A percentile compares a stretch with the other conserved stretches of the same genome.
Conservation (phyloP, 2,797 vertebrate genomes). For the Urophycis tenuis region DNA sequence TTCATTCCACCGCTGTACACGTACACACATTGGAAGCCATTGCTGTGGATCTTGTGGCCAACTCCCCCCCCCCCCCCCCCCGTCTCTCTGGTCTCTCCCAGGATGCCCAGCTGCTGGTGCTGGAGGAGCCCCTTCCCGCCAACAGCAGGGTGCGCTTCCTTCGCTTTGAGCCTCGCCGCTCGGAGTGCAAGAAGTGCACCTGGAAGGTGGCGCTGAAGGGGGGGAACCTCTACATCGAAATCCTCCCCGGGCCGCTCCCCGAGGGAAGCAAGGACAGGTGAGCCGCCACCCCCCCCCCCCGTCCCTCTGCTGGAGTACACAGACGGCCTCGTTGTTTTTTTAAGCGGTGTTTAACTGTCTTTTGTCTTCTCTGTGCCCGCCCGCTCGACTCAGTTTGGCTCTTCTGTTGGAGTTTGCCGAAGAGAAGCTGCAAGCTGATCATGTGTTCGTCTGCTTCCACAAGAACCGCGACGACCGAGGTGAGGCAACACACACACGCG, state of each 20-base stretch:
- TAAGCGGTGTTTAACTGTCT: neutral
- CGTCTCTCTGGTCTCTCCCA: slow-evolving; percentile 31
- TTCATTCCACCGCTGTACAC: too few species aligned
- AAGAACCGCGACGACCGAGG: slow-evolving; percentile 94
- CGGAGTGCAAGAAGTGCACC: slow-evolving; percentile 79
- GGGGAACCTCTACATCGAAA: slow-evolving; percentile 86
- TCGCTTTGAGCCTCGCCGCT: slow-evolving; percentile 83
- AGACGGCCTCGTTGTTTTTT: neutral
- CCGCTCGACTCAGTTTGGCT: slow-evolving; percentile 73
- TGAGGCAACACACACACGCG: too few species aligned
- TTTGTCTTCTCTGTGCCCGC: neutral
- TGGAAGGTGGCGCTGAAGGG: slow-evolving; percentile 90
- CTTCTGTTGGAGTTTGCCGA: slow-evolving; percentile 94
- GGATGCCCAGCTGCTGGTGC: slow-evolving; percentile 96
- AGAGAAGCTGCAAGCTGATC: slow-evolving; percentile 85
- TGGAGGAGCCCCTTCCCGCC: slow-evolving; percentile 79
- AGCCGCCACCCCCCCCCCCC: neutral
- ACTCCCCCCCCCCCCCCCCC: neutral
- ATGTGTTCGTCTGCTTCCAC: slow-evolving; percentile 96
- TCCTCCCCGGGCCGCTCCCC: slow-evolving; percentile 86
- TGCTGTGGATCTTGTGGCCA: too few species aligned
- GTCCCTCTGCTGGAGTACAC: too few species aligned
- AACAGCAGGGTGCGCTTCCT: slow-evolving; percentile 83
- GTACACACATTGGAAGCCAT: too few species aligned
- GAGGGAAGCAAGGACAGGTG: slow-evolving; percentile 98